Evolutionary conservation across 2,888 invertebrate genomes (phyloP).

Genomic region (Ramazzottius varieornatus): DNA sequence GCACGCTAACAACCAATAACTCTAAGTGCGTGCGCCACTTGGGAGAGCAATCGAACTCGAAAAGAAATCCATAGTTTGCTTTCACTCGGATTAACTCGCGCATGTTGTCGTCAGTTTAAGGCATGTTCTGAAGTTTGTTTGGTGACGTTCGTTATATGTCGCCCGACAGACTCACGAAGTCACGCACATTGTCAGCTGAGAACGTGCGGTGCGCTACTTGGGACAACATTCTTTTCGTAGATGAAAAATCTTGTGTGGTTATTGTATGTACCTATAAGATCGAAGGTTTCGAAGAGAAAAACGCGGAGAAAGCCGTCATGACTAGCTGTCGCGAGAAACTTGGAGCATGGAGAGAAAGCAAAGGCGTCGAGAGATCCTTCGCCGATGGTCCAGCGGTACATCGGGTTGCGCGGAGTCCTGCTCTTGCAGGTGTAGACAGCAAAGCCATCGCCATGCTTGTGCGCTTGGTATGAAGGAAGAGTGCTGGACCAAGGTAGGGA

Average conservation of each 20-base stretch:
- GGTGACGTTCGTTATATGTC: too few species aligned
- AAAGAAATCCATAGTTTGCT: too few species aligned
- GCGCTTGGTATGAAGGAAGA: slow-evolving; percentile 73
- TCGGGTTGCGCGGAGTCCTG: slow-evolving; percentile 76
- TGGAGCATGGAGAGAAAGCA: slow-evolving; percentile 74
- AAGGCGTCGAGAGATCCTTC: slow-evolving; percentile 65
- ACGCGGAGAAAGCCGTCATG: slow-evolving; percentile 60
- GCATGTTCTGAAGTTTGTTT: background rate
- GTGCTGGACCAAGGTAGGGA: slow-evolving; percentile 66
- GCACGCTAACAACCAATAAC: too few species aligned
- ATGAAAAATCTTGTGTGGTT: too few species aligned
- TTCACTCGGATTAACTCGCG: too few species aligned
- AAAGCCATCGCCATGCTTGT: slow-evolving; percentile 77
- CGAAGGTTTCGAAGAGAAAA: slow-evolving; percentile 91
- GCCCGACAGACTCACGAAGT: background rate
- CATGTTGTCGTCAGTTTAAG: background rate
- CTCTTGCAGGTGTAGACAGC: slow-evolving; percentile 83
- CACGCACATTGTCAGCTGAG: too few species aligned
- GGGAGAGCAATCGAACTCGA: too few species aligned
- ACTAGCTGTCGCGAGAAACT: slow-evolving; percentile 68
- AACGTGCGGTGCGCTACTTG: too few species aligned
- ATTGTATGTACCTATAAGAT: slow-evolving; percentile 61
- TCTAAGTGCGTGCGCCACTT: too few species aligned
- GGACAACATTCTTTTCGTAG: too few species aligned
- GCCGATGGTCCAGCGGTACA: slow-evolving; percentile 40